phyloP scores from a whole-genome alignment of 2,113 vertebrate genomes.

The Formicarius rufipectus region DNA sequence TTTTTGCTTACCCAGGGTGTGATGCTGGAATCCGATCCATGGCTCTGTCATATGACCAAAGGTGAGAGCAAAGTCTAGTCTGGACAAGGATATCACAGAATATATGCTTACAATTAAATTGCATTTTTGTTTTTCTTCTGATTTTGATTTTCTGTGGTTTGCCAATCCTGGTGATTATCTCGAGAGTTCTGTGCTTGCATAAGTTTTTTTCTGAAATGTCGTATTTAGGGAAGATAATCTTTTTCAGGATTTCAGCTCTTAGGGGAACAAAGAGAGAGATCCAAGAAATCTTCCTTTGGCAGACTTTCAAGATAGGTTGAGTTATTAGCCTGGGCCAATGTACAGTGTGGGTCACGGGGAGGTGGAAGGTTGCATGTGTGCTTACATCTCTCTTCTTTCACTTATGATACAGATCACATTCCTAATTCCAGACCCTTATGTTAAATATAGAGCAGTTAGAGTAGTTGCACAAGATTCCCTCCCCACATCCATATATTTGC shows the following conservation, averaged over 20 bases:
- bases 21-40: conserved; percentile 96
- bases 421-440: background rate
- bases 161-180: background rate
- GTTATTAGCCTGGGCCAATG: background rate
- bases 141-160: background rate
- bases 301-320: background rate
- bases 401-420: background rate
- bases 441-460: background rate
- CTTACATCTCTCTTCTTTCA: background rate
- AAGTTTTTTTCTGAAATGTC: background rate
- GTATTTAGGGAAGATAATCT: background rate
- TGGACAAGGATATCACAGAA: background rate
- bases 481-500: background rate
- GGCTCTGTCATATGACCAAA: conserved; percentile 96
- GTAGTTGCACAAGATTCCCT: background rate
- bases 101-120: background rate
- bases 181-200: background rate
- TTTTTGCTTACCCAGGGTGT: conserved; percentile 94
- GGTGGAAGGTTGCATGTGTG: background rate
- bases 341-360: background rate
- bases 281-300: background rate
- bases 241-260: background rate
- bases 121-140: background rate
- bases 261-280: background rate
- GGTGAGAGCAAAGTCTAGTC: conserved; percentile 73